Percentiles rank a stretch among this genome's conserved stretches.
These are phyloP conservation scores for Escarpia spicata DNA, from an alignment of 2,888 invertebrate species.

Conservation along the genomic window DNA sequence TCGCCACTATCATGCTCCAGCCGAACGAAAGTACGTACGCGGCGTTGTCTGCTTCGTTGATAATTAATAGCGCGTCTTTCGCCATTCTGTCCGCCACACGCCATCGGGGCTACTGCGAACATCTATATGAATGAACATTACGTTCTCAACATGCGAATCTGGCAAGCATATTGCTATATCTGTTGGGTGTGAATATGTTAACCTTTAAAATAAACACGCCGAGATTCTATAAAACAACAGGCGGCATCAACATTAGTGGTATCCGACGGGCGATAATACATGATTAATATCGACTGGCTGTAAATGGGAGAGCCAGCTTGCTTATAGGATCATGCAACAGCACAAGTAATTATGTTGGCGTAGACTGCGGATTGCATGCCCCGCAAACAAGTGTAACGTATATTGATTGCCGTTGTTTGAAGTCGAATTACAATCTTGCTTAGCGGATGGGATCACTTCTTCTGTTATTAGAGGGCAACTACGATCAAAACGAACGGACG, in stretches of 20 bases:
- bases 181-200: neutral
- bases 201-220: neutral
- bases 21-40: slow-evolving; percentile 5
- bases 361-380: neutral
- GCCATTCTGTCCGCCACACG: neutral
- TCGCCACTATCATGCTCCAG: neutral
- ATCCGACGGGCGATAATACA: slow-evolving; percentile 8
- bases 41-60: neutral
- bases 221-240: neutral
- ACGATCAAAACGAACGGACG: no score
- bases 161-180: neutral
- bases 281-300: neutral
- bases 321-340: neutral
- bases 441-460: neutral
- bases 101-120: neutral
- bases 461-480: neutral
- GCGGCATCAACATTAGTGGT: neutral
- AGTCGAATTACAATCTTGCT: neutral
- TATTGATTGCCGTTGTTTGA: neutral
- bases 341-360: neutral
- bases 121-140: neutral
- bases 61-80: neutral
- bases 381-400: neutral
- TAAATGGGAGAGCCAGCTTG: neutral
- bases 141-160: neutral